Evolutionary conservation across 2,113 vertebrate species (phyloP), one percentile per base, ranked within the genome.

Genomic region (Nerophis lumbriciformis): DNA sequence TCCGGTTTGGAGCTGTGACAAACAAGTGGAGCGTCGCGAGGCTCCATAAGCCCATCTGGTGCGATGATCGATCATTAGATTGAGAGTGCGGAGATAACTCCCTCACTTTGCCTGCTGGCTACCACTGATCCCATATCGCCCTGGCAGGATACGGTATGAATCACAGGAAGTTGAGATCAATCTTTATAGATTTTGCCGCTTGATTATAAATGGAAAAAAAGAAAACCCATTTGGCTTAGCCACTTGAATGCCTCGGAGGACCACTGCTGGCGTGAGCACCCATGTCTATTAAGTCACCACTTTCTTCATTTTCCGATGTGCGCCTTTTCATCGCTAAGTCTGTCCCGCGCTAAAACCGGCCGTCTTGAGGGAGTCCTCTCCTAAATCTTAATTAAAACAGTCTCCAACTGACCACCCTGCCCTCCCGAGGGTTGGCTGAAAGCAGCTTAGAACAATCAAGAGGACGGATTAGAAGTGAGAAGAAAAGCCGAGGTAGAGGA

Each of bases 391-490:
- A 91, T 91, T 90, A 90, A 91, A 91, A 88, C 72, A 72, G 87
- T 87, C 79, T 89, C 82, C 68, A 61, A 73, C 63, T 45, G 65
- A 70, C 69, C 70, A 59, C 61, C 65, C 71, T 77, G 28, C 76
- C 77, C 63, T 85, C 88, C 85, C 76, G 82, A 61, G 79, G 87
- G 82, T 78, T 69, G 75, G 69, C 79, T 88, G 83, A 90, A 88
- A 90, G 90, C 87, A 88, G 86, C 87, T 90, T 91, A 90, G 88
- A 89, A 90, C 88, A 91, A 90, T 90, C 90, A 91, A 87, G 83
- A 81, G 82, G 77, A 89, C 53, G 72, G 87, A 90, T 88, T 89
- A 90, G 82, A 85, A 83, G 81, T 83, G 82, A 86, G 85, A 88
- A 84, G 77, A 87, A 88, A 80, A 82, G 73, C 81, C 54, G 76